A percentile compares a stretch with the other conserved stretches of the same genome.
Evolutionary conservation across 2,797 vertebrate genomes (phyloP).

Genomic region (Sandelia bainsii): DNA sequence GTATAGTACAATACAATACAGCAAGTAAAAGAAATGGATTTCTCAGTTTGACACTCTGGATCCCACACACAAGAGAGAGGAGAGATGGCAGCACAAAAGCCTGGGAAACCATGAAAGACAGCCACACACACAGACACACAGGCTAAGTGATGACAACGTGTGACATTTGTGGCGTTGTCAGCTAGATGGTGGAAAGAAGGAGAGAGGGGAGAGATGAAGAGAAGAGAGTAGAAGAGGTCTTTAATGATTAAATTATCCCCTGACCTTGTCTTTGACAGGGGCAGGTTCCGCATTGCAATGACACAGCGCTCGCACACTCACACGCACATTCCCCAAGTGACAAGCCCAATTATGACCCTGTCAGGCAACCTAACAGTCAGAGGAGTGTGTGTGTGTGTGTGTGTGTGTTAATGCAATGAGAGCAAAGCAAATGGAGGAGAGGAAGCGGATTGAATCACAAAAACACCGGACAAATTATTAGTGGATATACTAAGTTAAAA

Average conservation of each 20-base stretch:
- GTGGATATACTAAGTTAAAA: background rate
- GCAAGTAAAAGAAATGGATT: constrained; percentile 23
- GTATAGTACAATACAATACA: constrained; percentile 39
- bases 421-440: constrained; percentile 38
- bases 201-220: constrained; percentile 30
- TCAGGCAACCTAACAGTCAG: constrained; percentile 74
- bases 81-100: constrained; percentile 62
- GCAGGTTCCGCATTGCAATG: constrained; percentile 72
- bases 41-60: constrained; percentile 49
- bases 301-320: constrained; percentile 35
- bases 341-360: constrained; percentile 85
- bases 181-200: constrained; percentile 60
- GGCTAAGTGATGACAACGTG: constrained; percentile 76
- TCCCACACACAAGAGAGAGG: constrained; percentile 50
- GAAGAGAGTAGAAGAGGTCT: constrained; percentile 73
- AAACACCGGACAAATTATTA: constrained; percentile 24
- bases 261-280: constrained; percentile 85
- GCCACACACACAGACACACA: constrained; percentile 24
- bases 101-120: constrained; percentile 63
- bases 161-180: constrained; percentile 77
- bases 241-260: constrained; percentile 88
- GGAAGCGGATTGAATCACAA: constrained; percentile 14
- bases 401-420: constrained; percentile 33
- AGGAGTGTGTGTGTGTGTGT: constrained; percentile 35
- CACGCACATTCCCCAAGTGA: constrained; percentile 64